Percentiles rank a stretch among this genome's conserved stretches.
Evolutionary conservation across 2,888 invertebrate genomes (phyloP).

Genomic region (Chironomus tentans): DNA sequence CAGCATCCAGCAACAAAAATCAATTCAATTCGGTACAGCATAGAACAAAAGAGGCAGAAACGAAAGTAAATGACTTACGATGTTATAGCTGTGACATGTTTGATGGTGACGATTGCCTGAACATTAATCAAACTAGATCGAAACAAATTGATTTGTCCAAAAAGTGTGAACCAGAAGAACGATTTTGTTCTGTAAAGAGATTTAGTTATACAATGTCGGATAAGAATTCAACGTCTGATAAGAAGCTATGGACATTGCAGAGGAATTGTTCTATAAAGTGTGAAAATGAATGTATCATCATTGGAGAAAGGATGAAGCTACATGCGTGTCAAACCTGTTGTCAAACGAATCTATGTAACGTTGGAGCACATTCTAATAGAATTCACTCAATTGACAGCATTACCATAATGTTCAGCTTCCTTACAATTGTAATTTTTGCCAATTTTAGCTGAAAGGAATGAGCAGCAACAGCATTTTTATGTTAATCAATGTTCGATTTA

Average conservation of each 20-base stretch:
- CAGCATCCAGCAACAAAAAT: background rate
- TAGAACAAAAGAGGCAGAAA: constrained; percentile 69
- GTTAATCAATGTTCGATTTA: too few relatives aligned
- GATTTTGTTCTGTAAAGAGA: constrained; percentile 57
- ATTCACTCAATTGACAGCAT: background rate
- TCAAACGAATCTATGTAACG: constrained; percentile 65
- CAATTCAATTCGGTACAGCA: constrained; percentile 39
- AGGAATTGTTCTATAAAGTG: constrained; percentile 75
- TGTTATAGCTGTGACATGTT: constrained; percentile 76
- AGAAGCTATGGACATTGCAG: constrained; percentile 75
- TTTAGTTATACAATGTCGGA: constrained; percentile 76
- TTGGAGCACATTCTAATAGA: background rate
- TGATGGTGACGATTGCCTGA: constrained; percentile 62
- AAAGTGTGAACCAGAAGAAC: constrained; percentile 15
- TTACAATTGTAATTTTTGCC: too few relatives aligned
- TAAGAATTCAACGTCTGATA: constrained; percentile 65
- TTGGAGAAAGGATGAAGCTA: constrained; percentile 79
- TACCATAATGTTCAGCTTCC: too few relatives aligned
- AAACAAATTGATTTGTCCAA: constrained; percentile 2
- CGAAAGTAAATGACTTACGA: constrained; percentile 68
- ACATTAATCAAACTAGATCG: constrained; percentile 39
- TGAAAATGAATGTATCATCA: constrained; percentile 79
- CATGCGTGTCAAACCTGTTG: constrained; percentile 84
- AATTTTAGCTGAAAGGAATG: too few relatives aligned
- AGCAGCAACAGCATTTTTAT: too few relatives aligned